Conservation (phyloP, 2,113 vertebrate genomes). For the Pteruthius melanotis region DNA sequence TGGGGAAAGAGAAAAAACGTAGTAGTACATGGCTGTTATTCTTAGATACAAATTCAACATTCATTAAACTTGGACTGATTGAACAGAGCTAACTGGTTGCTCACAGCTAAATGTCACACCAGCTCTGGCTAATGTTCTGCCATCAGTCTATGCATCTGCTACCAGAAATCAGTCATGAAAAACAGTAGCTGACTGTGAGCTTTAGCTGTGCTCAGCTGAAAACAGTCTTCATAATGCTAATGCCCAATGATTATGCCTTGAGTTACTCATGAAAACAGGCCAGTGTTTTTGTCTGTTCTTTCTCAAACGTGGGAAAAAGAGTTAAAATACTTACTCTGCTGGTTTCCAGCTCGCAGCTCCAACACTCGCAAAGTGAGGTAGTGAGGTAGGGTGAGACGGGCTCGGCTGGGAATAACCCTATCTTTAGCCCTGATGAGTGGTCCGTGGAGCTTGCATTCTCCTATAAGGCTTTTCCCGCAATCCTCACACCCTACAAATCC, state of each 20-base stretch:
- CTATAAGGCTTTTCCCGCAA: conserved; percentile 59
- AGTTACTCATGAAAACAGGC: neutral
- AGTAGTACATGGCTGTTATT: neutral
- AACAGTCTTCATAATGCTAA: neutral
- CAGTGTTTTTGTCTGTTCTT: neutral
- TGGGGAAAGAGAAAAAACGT: neutral
- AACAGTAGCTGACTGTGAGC: neutral
- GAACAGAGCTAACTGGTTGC: neutral
- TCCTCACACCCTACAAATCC: conserved; percentile 66
- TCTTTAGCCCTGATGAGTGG: conserved; percentile 63
- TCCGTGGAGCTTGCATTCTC: conserved; percentile 61
- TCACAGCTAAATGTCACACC: neutral
- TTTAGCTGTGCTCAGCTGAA: neutral
- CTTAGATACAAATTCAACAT: neutral
- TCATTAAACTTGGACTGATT: neutral
- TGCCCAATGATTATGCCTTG: neutral
- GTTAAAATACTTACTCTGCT: conserved; percentile 60
- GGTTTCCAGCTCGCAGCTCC: conserved; percentile 62
- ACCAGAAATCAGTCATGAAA: neutral
- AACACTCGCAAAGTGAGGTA: conserved; percentile 61
- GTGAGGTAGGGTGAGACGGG: conserved; percentile 64
- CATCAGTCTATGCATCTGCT: neutral
- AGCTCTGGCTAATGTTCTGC: neutral
- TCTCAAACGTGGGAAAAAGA: neutral
- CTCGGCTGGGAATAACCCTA: conserved; percentile 62